Percentiles rank a stretch among this genome's conserved stretches.
These are phyloP conservation scores for Spodoptera picta DNA, from an alignment of 2,888 invertebrate genomes.

Conservation along the genomic window DNA sequence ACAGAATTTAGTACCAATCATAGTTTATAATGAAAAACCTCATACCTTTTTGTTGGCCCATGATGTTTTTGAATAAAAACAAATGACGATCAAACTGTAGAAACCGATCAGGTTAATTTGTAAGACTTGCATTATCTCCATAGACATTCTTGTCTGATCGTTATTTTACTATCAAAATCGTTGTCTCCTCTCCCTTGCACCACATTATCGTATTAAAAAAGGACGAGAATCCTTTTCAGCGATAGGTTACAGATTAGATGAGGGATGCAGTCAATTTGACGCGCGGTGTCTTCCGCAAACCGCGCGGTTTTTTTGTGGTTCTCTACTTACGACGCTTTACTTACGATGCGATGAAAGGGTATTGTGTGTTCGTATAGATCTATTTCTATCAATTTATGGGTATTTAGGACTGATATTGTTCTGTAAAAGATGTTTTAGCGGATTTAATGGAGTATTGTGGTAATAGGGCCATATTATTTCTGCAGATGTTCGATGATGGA, in stretches of 20 bases:
- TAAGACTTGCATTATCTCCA: no score
- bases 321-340: conserved; percentile 65
- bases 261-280: conserved; percentile 80
- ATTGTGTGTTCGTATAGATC: conserved; percentile 44
- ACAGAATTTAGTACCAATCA: no score
- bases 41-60: no score
- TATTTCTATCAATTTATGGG: conserved; percentile 32
- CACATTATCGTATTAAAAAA: conserved; percentile 77
- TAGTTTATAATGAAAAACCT: no score
- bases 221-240: conserved; percentile 79
- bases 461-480: no score
- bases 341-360: conserved; percentile 39
- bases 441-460: no score
- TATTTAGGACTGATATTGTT: conserved; percentile 8
- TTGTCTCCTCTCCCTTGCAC: conserved; percentile 58
- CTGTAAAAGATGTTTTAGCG: neutral
- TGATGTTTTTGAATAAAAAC: no score
- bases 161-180: conserved; percentile 2
- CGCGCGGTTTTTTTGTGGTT: conserved; percentile 63
- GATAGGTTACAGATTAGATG: conserved; percentile 87
- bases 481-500: no score
- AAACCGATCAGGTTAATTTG: no score
- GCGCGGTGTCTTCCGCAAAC: conserved; percentile 82
- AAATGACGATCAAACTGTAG: no score
- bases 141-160: no score